phyloP scores from a whole-genome alignment of 2,797 vertebrate genomes.

The Falco concolor region DNA sequence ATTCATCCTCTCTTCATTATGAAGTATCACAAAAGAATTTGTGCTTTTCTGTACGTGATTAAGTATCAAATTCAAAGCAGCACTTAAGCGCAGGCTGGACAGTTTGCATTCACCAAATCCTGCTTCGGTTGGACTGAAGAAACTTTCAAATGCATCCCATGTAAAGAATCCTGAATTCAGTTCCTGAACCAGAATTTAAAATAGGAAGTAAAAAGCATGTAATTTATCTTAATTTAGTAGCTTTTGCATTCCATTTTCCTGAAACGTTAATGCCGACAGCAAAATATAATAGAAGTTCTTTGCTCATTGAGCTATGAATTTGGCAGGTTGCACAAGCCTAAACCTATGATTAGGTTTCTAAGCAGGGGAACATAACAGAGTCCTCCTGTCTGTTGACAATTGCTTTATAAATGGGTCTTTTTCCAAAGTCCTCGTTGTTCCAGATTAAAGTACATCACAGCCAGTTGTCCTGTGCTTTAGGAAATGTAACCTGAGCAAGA shows the following conservation, averaged over 20 bases:
- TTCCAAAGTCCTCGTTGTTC: neutral
- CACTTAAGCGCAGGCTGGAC: neutral
- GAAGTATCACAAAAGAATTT: neutral
- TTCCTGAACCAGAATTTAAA: neutral
- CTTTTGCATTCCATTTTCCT: neutral
- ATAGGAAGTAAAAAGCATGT: neutral
- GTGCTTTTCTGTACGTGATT: neutral
- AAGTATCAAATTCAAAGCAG: neutral
- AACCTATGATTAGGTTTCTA: neutral
- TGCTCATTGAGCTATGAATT: neutral
- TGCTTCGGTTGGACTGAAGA: neutral
- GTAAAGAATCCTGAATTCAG: neutral
- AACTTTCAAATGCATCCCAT: neutral
- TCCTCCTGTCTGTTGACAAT: neutral
- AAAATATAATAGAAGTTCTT: neutral
- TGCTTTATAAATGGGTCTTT: neutral
- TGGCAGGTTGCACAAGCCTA: neutral
- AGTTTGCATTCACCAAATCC: neutral
- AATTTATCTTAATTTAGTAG: constrained; percentile 4
- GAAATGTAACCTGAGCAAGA: neutral
- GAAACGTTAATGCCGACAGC: neutral
- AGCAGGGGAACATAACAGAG: neutral
- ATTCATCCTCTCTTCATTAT: neutral
- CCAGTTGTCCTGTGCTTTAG: neutral
- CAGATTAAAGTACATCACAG: neutral